Conservation (phyloP, 2,888 invertebrate genomes). For the Onthophagus sagittarius region DNA sequence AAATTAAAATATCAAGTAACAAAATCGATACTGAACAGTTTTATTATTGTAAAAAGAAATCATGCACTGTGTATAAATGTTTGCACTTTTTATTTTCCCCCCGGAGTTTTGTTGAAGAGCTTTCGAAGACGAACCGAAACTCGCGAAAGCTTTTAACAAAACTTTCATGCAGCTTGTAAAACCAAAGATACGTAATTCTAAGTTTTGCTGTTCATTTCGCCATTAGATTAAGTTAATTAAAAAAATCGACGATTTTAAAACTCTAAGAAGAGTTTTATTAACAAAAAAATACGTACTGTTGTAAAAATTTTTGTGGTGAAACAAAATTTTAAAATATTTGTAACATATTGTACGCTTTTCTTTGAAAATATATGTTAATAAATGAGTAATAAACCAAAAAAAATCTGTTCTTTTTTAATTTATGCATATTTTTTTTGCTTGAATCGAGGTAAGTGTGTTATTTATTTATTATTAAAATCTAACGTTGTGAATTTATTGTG, state of each 20-base stretch:
- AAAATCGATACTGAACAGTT: too few relatives aligned
- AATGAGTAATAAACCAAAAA: background rate
- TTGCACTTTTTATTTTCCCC: conserved; percentile 40
- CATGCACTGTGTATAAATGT: conserved; percentile 35
- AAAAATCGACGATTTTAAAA: background rate
- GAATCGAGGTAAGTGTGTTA: too few relatives aligned
- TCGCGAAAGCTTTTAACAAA: conserved; percentile 41
- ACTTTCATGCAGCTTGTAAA: conserved; percentile 48
- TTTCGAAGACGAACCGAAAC: conserved; percentile 25
- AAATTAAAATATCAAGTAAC: too few relatives aligned
- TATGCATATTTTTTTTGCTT: too few relatives aligned
- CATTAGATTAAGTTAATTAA: conserved; percentile 13
- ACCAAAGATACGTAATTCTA: conserved; percentile 43
- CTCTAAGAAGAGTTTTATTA: conserved; percentile 11
- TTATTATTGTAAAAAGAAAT: conserved; percentile 3
- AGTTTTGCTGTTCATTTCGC: conserved; percentile 20
- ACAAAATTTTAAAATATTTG: conserved; percentile 15
- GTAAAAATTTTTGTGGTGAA: background rate
- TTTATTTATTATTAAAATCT: too few relatives aligned
- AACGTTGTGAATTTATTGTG: background rate
- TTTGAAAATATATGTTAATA: conserved; percentile 24
- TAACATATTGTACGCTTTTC: conserved; percentile 23
- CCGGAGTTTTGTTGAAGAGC: conserved; percentile 41
- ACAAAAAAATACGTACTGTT: conserved; percentile 11
- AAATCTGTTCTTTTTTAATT: too few relatives aligned